Base-by-base conservation (phyloP, 2,888 invertebrate genomes). In the Patella pellucida region DNA sequence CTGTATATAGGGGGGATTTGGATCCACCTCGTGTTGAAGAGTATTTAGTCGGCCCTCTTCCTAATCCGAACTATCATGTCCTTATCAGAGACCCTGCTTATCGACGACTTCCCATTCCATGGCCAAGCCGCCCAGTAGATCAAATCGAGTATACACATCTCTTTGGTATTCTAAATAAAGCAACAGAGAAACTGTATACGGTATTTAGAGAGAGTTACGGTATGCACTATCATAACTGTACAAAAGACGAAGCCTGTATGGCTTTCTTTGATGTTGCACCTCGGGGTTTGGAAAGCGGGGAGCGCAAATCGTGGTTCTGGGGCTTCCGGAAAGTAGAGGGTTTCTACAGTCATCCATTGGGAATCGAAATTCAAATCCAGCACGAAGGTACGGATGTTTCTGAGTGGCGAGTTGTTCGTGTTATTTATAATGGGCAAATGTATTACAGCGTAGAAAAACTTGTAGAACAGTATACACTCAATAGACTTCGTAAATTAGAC, bases 1-100 rank as follows among this genome's bases (percentile, higher is more conserved):
- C 86, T 0, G 76, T 88, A 15, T 83, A 83, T 51, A 77, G 89
- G 14, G 89, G 88, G 11, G 85, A 89, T 74, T n/a, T 82, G 31
- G 74, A 73, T 7, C 82, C 83, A 0, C 86, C 88, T 9, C 75
- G 80, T 19, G 85, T 88, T 2, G 87, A 88, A 74, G 89, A 89
- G 74, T 88, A 86, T 75, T 78, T 84, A 23, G 89, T 89, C 5
- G 85, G 85, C 1, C 86, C 86, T 2, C 73, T 88, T 16, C 87
- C 87, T 4, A 75, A 77, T 0, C 87, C 87, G 0, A 80, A 68
- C n/a, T 84, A 80, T 72, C 81, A 85, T 27, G 75, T 74, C 19
- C 78, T 80, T 12, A 81, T 85, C 9, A 79, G 83, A 73, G 86
- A 85, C 76, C 86, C 86, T 1, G 79, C 83, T 1, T 86, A 85